phyloP scores from a whole-genome alignment of 2,888 invertebrate genomes.

The Chloroclystis v-ata region DNA sequence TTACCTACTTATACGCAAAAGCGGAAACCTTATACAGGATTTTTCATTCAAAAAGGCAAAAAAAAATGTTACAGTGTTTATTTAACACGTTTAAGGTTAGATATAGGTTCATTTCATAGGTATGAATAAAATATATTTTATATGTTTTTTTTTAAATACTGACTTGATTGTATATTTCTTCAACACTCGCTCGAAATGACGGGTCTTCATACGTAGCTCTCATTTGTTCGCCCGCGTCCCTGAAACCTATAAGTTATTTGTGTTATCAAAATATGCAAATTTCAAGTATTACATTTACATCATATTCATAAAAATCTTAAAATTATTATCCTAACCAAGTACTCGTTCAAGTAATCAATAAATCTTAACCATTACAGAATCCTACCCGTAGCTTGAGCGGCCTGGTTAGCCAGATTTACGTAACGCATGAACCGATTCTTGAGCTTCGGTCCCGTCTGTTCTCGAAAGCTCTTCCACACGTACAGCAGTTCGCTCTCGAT shows the following conservation, averaged over 20 bases:
- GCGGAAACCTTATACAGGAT: too few species aligned
- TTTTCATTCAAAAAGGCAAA: too few species aligned
- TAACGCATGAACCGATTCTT: constrained; percentile 87
- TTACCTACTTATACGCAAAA: too few species aligned
- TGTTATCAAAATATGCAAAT: too few species aligned
- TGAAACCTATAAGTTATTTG: constrained; percentile 77
- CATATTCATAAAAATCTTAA: too few species aligned
- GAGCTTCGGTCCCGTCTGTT: constrained; percentile 86
- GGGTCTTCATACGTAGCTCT: constrained; percentile 84
- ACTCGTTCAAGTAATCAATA: not conserved
- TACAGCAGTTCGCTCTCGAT: constrained; percentile 86
- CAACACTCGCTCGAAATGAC: constrained; percentile 79
- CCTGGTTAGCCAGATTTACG: constrained; percentile 87
- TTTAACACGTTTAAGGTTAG: too few species aligned
- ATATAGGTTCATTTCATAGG: too few species aligned
- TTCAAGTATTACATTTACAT: too few species aligned
- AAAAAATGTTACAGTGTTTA: too few species aligned
- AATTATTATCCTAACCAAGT: too few species aligned
- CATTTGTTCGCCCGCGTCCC: constrained; percentile 90
- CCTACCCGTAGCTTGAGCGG: constrained; percentile 84
- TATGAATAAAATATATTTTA: too few species aligned
- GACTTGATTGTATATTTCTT: constrained; percentile 80
- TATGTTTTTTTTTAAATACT: too few species aligned
- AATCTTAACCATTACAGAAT: not conserved
- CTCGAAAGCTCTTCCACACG: constrained; percentile 89